Percentiles rank a stretch among this genome's conserved stretches.
Evolutionary conservation across 2,113 vertebrate species (phyloP).

Genomic region (Nothobranchius furzeri): DNA sequence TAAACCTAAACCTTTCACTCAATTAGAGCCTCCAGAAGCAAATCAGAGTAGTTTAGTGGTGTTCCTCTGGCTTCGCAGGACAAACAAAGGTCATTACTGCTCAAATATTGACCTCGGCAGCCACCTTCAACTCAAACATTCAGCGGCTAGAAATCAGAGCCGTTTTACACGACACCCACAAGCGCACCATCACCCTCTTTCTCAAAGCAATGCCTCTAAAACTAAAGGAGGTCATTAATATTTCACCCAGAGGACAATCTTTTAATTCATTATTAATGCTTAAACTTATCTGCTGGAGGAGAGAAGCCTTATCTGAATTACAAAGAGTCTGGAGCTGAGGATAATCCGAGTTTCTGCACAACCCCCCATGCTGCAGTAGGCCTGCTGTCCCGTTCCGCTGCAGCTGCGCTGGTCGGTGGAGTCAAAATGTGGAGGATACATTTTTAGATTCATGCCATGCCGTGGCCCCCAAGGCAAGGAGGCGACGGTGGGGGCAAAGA

Average conservation of each 20-base stretch:
- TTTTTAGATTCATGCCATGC: constrained; percentile 34
- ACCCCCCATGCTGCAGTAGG: constrained; percentile 13
- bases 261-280: constrained; percentile 77
- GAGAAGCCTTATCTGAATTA: constrained; percentile 70
- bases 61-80: constrained; percentile 2
- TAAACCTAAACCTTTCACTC: constrained; percentile 24
- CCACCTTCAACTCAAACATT: constrained; percentile 34
- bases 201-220: constrained; percentile 48
- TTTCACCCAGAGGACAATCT: constrained; percentile 69
- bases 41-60: constrained; percentile 21
- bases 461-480: constrained; percentile 29
- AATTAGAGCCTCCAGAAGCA: constrained; percentile 43
- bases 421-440: constrained; percentile 32
- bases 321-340: constrained; percentile 50
- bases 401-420: constrained; percentile 1
- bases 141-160: constrained; percentile 36
- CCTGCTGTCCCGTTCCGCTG: constrained; percentile 10
- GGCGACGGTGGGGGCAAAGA: constrained; percentile 6
- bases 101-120: constrained; percentile 29
- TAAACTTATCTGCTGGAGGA: constrained; percentile 58
- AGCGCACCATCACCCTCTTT: constrained; percentile 24
- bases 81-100: constrained; percentile 11
- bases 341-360: constrained; percentile 41
- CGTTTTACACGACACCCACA: constrained; percentile 44
- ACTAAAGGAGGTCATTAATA: constrained; percentile 65